A percentile compares a stretch with the other conserved stretches of the same genome.
Conservation (phyloP, 2,113 vertebrate species). For the Bothrops jararaca region DNA sequence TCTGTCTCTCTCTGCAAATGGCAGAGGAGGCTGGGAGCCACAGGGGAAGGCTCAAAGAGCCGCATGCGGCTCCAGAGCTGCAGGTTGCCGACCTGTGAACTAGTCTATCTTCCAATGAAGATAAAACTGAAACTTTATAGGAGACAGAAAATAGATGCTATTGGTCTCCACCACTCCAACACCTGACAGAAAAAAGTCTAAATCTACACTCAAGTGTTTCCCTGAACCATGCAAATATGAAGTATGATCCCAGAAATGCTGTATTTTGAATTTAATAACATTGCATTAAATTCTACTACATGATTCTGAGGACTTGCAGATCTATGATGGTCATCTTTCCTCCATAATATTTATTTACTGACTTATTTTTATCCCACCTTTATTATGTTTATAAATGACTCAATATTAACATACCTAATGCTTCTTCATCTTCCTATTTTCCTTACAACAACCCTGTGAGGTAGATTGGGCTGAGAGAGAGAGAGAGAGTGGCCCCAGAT, state of each 20-base stretch:
- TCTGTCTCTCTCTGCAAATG: too few species aligned
- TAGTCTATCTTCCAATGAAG: neutral
- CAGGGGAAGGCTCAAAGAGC: too few species aligned
- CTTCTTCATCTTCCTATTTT: neutral
- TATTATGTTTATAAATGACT: neutral
- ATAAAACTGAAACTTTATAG: neutral
- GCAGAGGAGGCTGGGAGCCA: too few species aligned
- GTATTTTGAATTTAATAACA: neutral
- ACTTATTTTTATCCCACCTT: neutral
- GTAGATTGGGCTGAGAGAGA: neutral
- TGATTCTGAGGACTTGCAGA: too few species aligned
- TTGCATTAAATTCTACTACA: neutral
- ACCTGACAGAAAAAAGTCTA: neutral
- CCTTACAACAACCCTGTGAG: neutral
- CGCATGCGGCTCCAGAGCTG: too few species aligned
- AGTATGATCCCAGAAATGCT: neutral
- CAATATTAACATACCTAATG: neutral
- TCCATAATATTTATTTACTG: neutral
- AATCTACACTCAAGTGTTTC: neutral
- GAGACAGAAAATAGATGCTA: neutral
- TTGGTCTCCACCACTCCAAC: neutral
- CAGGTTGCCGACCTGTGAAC: too few species aligned
- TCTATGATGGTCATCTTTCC: neutral
- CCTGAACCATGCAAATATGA: neutral
- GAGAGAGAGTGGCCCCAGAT: neutral